Conservation (phyloP, 2,113 vertebrate species). For the Pavo muticus region DNA sequence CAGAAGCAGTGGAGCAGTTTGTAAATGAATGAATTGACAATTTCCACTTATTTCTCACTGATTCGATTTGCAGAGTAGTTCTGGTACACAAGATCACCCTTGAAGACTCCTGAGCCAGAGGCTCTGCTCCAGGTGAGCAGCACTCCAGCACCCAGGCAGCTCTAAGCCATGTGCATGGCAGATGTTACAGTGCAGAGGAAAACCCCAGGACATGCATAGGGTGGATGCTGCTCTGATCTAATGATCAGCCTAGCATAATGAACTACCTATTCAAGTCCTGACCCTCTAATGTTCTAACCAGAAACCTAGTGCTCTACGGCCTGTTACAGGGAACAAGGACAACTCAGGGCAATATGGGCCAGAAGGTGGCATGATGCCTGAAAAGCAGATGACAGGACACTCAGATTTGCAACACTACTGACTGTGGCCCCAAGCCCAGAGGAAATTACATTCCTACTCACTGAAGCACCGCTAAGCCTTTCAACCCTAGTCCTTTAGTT, state of each 20-base stretch:
- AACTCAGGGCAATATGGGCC: neutral
- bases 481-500: neutral
- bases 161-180: neutral
- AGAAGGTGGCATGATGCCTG: neutral
- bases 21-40: neutral
- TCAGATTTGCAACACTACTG: neutral
- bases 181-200: neutral
- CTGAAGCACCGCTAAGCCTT: neutral
- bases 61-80: neutral
- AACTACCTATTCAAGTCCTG: neutral
- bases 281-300: neutral
- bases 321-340: neutral
- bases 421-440: neutral
- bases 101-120: neutral
- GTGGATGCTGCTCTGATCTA: neutral
- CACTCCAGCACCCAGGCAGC: neutral
- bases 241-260: neutral
- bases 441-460: neutral
- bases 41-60: neutral
- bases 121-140: neutral
- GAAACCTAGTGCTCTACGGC: neutral
- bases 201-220: neutral
- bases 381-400: neutral
- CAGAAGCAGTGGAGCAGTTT: neutral
- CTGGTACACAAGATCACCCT: neutral